These are phyloP conservation scores for Cephus runcator DNA, from an alignment of 2,888 invertebrate species.

Conservation along the genomic window DNA sequence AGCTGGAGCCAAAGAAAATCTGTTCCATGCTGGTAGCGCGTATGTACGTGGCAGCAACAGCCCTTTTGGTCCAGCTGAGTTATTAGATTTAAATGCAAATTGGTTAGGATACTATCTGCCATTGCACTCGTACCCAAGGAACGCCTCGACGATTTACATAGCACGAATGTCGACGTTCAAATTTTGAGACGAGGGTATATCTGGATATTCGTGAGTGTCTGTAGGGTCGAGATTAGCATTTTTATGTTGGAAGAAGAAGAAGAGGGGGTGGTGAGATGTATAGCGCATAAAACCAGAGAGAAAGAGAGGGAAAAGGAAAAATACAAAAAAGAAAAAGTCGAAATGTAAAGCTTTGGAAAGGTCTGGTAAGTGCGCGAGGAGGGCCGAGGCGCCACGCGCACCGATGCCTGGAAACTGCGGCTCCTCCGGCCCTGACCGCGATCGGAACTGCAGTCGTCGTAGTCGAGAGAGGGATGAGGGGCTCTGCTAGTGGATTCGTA, in stretches of 20 bases:
- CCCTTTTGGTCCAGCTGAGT: constrained; percentile 1
- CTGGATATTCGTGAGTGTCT: background rate
- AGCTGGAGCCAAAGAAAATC: background rate
- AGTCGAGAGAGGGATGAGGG: background rate
- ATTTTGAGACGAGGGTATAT: constrained; percentile 9
- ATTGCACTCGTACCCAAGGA: background rate
- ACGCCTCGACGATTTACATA: constrained; percentile 29
- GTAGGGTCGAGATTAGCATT: background rate
- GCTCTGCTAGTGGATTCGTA: background rate
- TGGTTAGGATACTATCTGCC: constrained; percentile 14
- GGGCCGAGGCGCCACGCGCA: background rate
- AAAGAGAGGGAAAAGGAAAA: background rate
- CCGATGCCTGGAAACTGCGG: constrained; percentile 22
- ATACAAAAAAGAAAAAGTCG: background rate
- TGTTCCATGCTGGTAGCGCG: background rate
- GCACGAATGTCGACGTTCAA: constrained; percentile 25
- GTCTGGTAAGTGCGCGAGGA: background rate
- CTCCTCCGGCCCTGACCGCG: constrained; percentile 30
- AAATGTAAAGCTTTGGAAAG: background rate
- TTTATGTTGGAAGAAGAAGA: background rate
- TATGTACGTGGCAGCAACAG: background rate
- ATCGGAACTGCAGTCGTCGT: constrained; percentile 23
- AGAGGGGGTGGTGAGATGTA: background rate
- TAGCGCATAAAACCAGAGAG: background rate
- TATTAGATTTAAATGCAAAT: constrained; percentile 43